phyloP scores from a whole-genome alignment of 1,140 invertebrate genomes.

The Papilio aristodemus region DNA sequence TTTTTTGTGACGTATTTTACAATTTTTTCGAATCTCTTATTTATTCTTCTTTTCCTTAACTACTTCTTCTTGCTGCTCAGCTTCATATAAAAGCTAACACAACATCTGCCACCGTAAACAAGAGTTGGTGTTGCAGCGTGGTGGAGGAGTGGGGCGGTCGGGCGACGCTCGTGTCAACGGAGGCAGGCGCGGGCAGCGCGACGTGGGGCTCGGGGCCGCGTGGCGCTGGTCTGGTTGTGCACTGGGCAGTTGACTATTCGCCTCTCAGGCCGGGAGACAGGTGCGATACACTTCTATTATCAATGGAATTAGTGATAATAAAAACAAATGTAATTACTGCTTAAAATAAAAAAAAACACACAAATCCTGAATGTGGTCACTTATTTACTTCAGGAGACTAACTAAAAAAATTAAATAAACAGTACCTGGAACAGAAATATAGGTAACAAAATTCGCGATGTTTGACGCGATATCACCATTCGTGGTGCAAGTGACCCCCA shows the following conservation, averaged over 20 bases:
- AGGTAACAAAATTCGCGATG: constrained; percentile 14
- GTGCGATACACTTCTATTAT: constrained; percentile 37
- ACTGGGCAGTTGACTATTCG: constrained; percentile 56
- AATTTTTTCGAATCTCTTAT: too few species aligned
- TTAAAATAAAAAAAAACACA: too few species aligned
- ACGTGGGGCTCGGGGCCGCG: constrained; percentile 57
- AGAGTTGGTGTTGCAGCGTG: constrained; percentile 44
- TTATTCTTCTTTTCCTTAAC: too few species aligned
- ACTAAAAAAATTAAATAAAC: too few species aligned
- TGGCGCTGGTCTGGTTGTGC: constrained; percentile 48
- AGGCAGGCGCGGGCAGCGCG: constrained; percentile 52
- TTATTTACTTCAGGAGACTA: too few species aligned
- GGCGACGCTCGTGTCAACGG: constrained; percentile 54
- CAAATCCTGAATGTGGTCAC: too few species aligned
- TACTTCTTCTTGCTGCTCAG: too few species aligned
- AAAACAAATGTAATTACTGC: too few species aligned
- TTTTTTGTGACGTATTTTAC: too few species aligned
- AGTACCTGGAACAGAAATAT: constrained; percentile 1
- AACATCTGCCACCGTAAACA: too few species aligned
- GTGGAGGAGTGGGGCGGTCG: constrained; percentile 62
- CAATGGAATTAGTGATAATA: too few species aligned
- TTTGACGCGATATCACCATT: not conserved
- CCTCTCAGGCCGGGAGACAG: constrained; percentile 59
- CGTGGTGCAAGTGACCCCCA: not conserved
- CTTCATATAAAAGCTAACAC: too few species aligned